Evolutionary conservation across 2,797 vertebrate species (phyloP), one percentile per base, ranked within the genome.

Genomic region (Schizopygopsis pylzovi): DNA sequence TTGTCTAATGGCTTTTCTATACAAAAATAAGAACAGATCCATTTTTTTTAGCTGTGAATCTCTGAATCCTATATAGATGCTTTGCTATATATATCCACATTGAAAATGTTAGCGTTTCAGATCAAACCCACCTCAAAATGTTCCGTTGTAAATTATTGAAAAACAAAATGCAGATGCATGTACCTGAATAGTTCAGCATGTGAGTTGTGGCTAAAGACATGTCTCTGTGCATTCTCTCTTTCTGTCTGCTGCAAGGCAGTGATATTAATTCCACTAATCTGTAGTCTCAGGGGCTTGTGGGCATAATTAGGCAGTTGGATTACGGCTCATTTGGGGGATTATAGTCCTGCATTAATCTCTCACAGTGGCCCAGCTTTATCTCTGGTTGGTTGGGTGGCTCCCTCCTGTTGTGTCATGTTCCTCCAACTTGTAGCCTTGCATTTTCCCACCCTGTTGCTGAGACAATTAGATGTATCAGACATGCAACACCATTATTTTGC

Each of bases 241-340:
- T 75, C 54, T 73, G 16, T 78, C 12, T 54, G 76, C 83, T 84
- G 68, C 84, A 81, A 83, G 82, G 80, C 72, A 82, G 52, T 82
- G 79, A 81, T 87, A 86, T 87, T 86, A 93, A 92, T 86, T 92
- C 86, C 59, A 37, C 87, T 93, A 91, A 92, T 93, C 92, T 90
- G 76, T 89, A 90, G 87, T 90, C 91, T 89, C 47, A 84, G 83
- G 89, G 90, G 87, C 88, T 77, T 86, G 41, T 85, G 89, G 41
- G 47, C 90, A 88, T 94, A 91, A 93, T 93, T 92, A 90, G 80
- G 88, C 18, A 56, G 75, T 65, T 91, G 91, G 90, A 90, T 92
- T 90, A 77, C 68, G 85, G 89, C 85, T 92, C 81, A 87, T 86
- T 91, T 87, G 70, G 85, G 85, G 71, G 84, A 65, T 80, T 89